Evolutionary conservation across 2,888 invertebrate genomes (phyloP), one percentile per base, ranked within the genome.

Genomic region (Sarcophaga variegata): DNA sequence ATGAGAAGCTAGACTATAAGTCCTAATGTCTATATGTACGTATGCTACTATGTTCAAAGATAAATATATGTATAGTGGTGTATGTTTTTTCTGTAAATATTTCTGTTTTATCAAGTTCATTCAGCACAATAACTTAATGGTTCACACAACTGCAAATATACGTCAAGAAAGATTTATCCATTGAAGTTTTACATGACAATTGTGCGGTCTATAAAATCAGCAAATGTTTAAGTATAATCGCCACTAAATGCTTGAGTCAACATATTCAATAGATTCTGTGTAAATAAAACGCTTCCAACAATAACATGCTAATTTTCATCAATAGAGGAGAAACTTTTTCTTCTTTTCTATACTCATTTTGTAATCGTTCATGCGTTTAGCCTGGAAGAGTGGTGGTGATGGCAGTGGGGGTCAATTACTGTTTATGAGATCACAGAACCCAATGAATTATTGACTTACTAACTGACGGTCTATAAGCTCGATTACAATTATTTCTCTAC

Each of bases 231-330:
- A 67, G 37, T 37, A 67, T 67, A 67, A 67, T 54, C 17, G 11
- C 27, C 12, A 25, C 27, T 64, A 64, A 25, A 11, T 17, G 64
- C 25, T 37, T 67, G 59, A 37, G 17, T 59, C 45, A 70, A 71
- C 27, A 54, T 14, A 14, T 14, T 27, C 6, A 71, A 71, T 78
- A 54, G 54, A 62, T 62, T 63, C 69, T 70, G 59, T 59, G 20
- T n/a, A 63, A 75, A 70, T 76, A 76, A 63, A 76, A 54, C 14
- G 54, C 54, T 54, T 54, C 54, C 66, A 82, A 59, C 74, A 63
- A 63, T 63, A 81, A 37, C 17, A 54, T 64, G 76, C 64, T 72
- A 77, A 77, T 66, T 77, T 76, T 66, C 70, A 17, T 45, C 45
- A 54, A 54, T 54, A 5, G 54, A 45, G n/a, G 6, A 64, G 54